Conservation (phyloP, 2,888 invertebrate genomes). For the Platycnemis pennipes region DNA sequence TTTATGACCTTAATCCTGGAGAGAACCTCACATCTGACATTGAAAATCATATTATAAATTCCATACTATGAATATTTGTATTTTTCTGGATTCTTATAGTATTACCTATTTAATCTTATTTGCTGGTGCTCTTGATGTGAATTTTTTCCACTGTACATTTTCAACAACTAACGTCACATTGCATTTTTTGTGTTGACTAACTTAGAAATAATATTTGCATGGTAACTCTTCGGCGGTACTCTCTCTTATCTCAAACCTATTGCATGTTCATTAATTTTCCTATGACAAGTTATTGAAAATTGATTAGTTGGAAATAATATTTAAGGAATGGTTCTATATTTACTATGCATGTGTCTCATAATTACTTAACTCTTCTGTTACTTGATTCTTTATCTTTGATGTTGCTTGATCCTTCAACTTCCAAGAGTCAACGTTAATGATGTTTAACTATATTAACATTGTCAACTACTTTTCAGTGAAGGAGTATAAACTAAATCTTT, state of each 20-base stretch:
- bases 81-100: background rate
- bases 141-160: background rate
- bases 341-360: background rate
- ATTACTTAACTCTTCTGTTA: background rate
- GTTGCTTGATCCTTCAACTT: too few species aligned
- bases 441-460: too few species aligned
- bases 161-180: background rate
- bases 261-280: background rate
- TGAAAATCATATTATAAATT: too few species aligned
- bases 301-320: background rate
- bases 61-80: background rate
- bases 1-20: too few species aligned
- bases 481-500: background rate
- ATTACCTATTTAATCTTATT: background rate
- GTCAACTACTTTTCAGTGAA: too few species aligned
- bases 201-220: background rate
- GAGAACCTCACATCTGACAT: too few species aligned
- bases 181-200: background rate
- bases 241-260: background rate
- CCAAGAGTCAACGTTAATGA: too few species aligned
- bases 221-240: background rate
- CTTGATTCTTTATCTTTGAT: background rate
- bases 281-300: background rate
- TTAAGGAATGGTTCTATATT: too few species aligned
- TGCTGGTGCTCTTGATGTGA: background rate